Base-by-base conservation (phyloP, 2,797 vertebrate genomes). In the Loris lydekkerianus region DNA sequence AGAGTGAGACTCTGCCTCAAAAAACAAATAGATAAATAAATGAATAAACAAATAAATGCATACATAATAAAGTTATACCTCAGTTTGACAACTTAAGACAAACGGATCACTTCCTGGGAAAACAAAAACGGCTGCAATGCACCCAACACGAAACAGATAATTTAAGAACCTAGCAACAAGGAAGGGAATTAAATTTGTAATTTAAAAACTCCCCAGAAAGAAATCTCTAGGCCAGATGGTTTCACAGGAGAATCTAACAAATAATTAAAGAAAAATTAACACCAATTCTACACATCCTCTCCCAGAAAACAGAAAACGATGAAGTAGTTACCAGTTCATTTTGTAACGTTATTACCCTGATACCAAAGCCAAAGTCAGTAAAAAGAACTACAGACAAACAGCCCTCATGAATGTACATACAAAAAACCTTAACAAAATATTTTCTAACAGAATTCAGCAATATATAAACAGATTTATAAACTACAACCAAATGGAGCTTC, bases 251-350 rank as follows among this genome's bases (percentile, higher is more conserved):
- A 70, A 70, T 29, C 40, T 14, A 76, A 70, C 61, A 43, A 70
- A 70, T 2, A 2, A 34, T 75, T 10, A 17, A 21, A 83, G 61
- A 73, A 84, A 89, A 91, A 65, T 29, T 58, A 94, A 86, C 37
- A n/a, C 17, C 43, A 56, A 8, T 5, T 93, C 67, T 14, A 40
- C 43, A 78, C n/a, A n/a, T 37, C 2, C 13, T 53, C 81, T 43
- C 63, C 56, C 81, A 78, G 63, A 31, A 87, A 61, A 25, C 5
- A 65, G 43, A 80, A 37, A 25, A 34, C 3, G 1, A 40, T 11
- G 29, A 14, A 43, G 21, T 11, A 49, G 20, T 75, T 60, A 43
- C 31, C 49, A 49, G 49, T 67, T 67, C n/a, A n/a, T 49, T 86
- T 60, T n/a, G 37, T 20, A 69, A 86, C 60, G 43, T 21, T 58